Evolutionary conservation across 2,888 invertebrate species (phyloP), one percentile per base, ranked within the genome.

Genomic region (Melanargia galathea): DNA sequence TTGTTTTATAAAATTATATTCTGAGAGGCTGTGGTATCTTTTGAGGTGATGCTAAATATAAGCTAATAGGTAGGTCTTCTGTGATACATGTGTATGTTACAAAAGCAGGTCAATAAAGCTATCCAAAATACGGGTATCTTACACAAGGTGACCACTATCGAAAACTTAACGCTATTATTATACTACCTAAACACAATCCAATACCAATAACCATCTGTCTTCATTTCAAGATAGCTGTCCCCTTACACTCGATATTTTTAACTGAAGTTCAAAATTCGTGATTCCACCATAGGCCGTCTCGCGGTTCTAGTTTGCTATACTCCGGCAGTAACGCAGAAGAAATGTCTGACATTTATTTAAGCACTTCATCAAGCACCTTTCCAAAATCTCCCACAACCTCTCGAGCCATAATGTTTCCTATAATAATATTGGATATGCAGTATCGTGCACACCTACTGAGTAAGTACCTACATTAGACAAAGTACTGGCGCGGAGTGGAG

Each of bases 391-490:
- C 18, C 43, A 18, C 18, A 8, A 16, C 8, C 18, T 43, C 43
- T 18, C 43, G 18, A 18, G 10, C 43, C 43, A 43, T 22, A 46
- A 13, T 22, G 22, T 46, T 46, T 46, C 45, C 11, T 22, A 46
- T 18, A 5, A 46, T 18, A 5, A 7, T 30, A 22, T 22, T 11
- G 45, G 11, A 46, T 46, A 33, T 18, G 35, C 11, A 6, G 18
- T 30, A 11, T 51, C 16, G 33, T 11, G 70, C 76, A 77, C 73
- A 79, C 78, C 77, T 77, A 76, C 67, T 11, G 49, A 49, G 26
- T 49, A 49, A 26, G 52, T 51, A 51, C 71, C 65, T 72, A 73
- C 76, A 79, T 81, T 78, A 79, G 73, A 73, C 71, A 77, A 76
- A 77, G 72, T 75, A 73, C 66, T 69, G 45, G 59, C 63, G 68